These are phyloP conservation scores for Chrysolina oricalcia DNA, from an alignment of 2,888 invertebrate genomes.

Conservation along the genomic window DNA sequence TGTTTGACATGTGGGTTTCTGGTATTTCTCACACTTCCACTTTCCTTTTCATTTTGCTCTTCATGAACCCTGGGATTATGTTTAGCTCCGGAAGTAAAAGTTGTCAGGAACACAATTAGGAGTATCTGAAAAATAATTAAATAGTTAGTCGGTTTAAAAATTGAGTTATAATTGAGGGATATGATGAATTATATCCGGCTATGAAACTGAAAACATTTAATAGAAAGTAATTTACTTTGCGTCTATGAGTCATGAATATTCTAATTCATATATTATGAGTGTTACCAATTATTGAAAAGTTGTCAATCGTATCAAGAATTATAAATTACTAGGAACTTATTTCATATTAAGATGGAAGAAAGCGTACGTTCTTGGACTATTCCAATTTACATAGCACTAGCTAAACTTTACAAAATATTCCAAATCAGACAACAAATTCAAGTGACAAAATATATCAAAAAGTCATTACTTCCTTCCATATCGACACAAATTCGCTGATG, in stretches of 20 bases:
- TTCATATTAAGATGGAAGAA: too few species aligned
- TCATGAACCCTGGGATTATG: slow-evolving; percentile 59
- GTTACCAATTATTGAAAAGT: background rate
- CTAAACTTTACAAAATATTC: too few species aligned
- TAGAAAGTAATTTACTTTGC: background rate
- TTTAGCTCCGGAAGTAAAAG: slow-evolving; percentile 33
- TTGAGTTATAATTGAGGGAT: background rate
- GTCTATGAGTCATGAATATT: slow-evolving; percentile 1
- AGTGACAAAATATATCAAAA: too few species aligned
- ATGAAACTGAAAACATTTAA: background rate
- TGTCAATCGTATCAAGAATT: too few species aligned
- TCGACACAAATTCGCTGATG: background rate
- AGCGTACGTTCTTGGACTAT: too few species aligned
- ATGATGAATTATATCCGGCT: slow-evolving; percentile 5
- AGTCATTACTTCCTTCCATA: too few species aligned
- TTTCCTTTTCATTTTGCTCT: slow-evolving; percentile 51
- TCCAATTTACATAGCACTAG: too few species aligned
- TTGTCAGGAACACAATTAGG: slow-evolving; percentile 17
- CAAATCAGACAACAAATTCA: too few species aligned
- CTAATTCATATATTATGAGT: background rate
- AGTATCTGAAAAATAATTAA: slow-evolving; percentile 27
- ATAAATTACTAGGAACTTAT: too few species aligned
- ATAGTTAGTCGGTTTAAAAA: background rate
- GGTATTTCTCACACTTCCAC: slow-evolving; percentile 44
- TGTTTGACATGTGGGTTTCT: slow-evolving; percentile 27